These are phyloP conservation scores for Sylvia atricapilla DNA, from an alignment of 2,113 vertebrate species.

Conservation along the genomic window DNA sequence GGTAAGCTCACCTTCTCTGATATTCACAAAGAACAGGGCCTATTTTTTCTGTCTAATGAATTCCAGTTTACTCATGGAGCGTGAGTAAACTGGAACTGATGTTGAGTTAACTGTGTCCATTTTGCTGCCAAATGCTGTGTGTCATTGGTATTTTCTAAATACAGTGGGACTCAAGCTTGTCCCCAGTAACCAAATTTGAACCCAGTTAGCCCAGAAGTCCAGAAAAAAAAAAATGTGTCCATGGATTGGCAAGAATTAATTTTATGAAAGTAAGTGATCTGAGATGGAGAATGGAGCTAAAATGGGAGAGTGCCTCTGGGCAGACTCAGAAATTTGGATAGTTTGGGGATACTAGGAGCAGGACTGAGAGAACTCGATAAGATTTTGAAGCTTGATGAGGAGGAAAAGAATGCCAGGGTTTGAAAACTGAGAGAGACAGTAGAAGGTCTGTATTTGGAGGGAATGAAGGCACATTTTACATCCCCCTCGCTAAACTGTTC, in stretches of 20 bases:
- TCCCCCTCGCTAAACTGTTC: background rate
- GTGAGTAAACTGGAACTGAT: too few species aligned
- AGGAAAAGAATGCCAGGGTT: rapidly evolving
- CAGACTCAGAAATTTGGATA: background rate
- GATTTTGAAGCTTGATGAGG: background rate
- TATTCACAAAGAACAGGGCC: background rate
- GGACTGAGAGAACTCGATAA: background rate
- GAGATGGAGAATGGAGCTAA: background rate
- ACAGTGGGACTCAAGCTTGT: background rate
- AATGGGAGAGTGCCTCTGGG: background rate
- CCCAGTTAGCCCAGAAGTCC: background rate
- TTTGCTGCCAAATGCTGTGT: background rate
- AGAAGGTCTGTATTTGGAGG: background rate
- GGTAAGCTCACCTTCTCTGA: background rate
- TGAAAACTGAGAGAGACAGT: background rate
- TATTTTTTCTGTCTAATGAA: background rate
- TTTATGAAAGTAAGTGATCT: background rate
- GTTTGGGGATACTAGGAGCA: background rate
- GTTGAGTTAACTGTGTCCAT: background rate
- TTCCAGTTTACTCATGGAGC: background rate
- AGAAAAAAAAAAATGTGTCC: background rate
- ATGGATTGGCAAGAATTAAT: background rate
- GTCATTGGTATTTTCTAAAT: background rate
- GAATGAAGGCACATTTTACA: background rate
- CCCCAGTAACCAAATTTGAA: background rate